Percentiles rank a stretch among this genome's conserved stretches.
These are phyloP conservation scores for Cryptocheilus praepositus DNA, from an alignment of 2,888 invertebrate species.

Conservation along the genomic window DNA sequence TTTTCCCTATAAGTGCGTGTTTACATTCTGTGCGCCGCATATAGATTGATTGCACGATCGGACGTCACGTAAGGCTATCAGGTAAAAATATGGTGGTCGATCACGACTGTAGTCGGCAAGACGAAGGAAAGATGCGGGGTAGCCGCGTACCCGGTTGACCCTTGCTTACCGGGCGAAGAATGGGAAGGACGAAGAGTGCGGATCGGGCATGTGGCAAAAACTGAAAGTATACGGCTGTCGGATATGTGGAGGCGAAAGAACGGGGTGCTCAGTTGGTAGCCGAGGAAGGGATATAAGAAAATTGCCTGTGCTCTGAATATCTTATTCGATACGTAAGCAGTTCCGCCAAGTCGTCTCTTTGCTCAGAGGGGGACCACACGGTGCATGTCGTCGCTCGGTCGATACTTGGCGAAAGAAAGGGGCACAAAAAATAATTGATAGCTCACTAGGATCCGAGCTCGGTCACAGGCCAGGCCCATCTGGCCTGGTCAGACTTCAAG, in stretches of 20 bases:
- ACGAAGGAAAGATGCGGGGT: slow-evolving; percentile 25
- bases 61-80: slow-evolving; percentile 6
- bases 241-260: slow-evolving; percentile 35
- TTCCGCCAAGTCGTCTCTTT: slow-evolving; percentile 42
- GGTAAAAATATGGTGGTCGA: slow-evolving; percentile 52
- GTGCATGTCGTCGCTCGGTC: slow-evolving; percentile 35
- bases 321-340: slow-evolving; percentile 58
- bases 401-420: slow-evolving; percentile 33
- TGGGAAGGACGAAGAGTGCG: no score
- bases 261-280: slow-evolving; percentile 30
- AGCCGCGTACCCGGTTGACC: background rate
- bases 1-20: no score
- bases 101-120: slow-evolving; percentile 24
- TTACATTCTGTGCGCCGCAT: background rate
- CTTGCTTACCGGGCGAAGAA: no score
- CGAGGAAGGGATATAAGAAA: slow-evolving; percentile 63
- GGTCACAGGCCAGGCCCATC: slow-evolving; percentile 27
- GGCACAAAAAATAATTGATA: slow-evolving; percentile 43
- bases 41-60: slow-evolving; percentile 34
- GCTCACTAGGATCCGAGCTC: slow-evolving; percentile 6
- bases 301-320: slow-evolving; percentile 63
- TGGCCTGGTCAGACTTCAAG: slow-evolving; percentile 14
- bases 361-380: background rate
- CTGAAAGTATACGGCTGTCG: background rate
- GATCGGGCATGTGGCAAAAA: no score